A percentile compares a stretch with the other conserved stretches of the same genome.
phyloP scores from a whole-genome alignment of 2,888 invertebrate genomes.

The Caenorhabditis afra region DNA sequence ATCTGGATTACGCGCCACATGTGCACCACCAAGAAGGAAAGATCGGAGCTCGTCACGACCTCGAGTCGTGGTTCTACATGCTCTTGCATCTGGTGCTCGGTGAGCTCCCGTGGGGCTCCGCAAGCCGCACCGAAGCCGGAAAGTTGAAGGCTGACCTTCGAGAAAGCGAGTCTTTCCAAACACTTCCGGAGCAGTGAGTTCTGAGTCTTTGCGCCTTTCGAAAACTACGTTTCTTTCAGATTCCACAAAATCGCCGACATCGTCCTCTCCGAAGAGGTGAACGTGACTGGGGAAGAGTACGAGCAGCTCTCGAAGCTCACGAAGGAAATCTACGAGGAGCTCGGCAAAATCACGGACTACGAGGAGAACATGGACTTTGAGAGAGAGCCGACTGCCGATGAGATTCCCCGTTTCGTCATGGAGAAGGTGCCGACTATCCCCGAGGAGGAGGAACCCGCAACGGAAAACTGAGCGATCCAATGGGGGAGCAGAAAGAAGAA shows the following conservation, averaged over 20 bases:
- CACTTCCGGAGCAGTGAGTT: slow-evolving; percentile 49
- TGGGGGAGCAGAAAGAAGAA: background rate
- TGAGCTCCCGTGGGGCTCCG: slow-evolving; percentile 68
- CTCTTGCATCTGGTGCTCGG: slow-evolving; percentile 65
- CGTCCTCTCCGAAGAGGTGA: slow-evolving; percentile 22
- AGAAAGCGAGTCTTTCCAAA: slow-evolving; percentile 27
- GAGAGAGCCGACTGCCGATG: slow-evolving; percentile 69
- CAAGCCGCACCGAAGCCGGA: slow-evolving; percentile 47
- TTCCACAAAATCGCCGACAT: slow-evolving; percentile 60
- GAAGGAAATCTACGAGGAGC: slow-evolving; percentile 50
- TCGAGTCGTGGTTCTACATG: slow-evolving; percentile 71
- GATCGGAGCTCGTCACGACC: slow-evolving; percentile 61
- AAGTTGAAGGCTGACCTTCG: slow-evolving; percentile 34
- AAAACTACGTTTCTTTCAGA: slow-evolving; percentile 38
- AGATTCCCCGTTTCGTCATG: slow-evolving; percentile 65
- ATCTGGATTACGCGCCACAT: slow-evolving; percentile 67
- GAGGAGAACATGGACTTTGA: slow-evolving; percentile 77
- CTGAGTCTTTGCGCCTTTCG: too few relatives aligned
- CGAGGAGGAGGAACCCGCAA: slow-evolving; percentile 12
- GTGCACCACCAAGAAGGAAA: slow-evolving; percentile 36
- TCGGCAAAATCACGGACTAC: slow-evolving; percentile 63
- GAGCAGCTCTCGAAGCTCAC: slow-evolving; percentile 19
- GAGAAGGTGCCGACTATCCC: slow-evolving; percentile 12
- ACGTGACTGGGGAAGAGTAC: slow-evolving; percentile 48
- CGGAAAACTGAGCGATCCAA: background rate